A percentile compares a stretch with the other conserved stretches of the same genome.
Conservation (phyloP, 2,888 invertebrate genomes). For the Pristionchus mayeri region DNA sequence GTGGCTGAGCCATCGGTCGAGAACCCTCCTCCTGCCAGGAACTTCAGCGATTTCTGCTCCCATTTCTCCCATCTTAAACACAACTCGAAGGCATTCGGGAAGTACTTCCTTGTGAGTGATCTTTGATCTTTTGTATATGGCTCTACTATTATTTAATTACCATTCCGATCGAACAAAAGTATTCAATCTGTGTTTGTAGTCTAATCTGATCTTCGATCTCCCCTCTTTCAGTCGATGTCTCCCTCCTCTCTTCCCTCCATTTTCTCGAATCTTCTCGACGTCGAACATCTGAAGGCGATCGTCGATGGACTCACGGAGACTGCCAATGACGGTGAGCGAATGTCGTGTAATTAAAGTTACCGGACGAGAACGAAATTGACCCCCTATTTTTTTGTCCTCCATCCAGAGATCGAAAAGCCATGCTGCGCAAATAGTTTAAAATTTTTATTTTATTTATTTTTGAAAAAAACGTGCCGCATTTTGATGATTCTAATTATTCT, state of each 20-base stretch:
- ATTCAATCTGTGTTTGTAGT: not conserved
- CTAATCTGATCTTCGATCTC: not conserved
- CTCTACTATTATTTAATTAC: not conserved
- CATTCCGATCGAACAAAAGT: not conserved
- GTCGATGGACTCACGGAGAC: not conserved
- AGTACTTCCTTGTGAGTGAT: conserved; percentile 53
- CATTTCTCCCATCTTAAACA: conserved; percentile 45
- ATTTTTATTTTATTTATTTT: not conserved
- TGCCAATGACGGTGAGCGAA: not conserved
- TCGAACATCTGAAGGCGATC: not conserved
- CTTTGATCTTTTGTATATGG: not conserved
- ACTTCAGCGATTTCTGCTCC: conserved; percentile 39
- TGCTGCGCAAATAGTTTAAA: not conserved
- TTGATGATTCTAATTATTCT: no score
- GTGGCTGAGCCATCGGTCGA: not conserved
- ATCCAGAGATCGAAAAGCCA: not conserved
- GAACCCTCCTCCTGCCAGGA: not conserved
- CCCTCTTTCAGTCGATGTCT: not conserved
- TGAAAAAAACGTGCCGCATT: no score
- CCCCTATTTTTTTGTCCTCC: not conserved
- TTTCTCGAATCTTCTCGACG: not conserved
- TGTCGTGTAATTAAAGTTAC: not conserved
- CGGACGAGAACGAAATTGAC: not conserved
- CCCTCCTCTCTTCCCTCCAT: not conserved
- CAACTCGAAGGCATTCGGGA: conserved; percentile 30